Evolutionary conservation across 1,140 invertebrate species (phyloP).

Genomic region (Ostrea edulis): DNA sequence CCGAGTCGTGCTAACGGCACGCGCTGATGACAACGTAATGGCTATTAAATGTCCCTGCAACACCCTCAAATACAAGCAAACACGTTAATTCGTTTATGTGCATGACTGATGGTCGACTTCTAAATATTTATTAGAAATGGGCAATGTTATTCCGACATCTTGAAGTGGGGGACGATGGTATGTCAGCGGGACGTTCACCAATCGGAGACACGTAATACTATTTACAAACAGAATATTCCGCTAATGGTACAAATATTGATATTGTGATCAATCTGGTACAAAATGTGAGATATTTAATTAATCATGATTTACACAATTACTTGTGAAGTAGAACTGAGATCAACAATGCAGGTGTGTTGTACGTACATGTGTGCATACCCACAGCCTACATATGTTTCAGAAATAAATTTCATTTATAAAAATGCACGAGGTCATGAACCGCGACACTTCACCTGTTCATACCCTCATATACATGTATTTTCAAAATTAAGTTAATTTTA

Average conservation of each 20-base stretch:
- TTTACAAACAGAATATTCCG: neutral
- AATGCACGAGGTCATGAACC: no score
- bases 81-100: slow-evolving; percentile 34
- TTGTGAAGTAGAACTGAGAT: no score
- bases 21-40: neutral
- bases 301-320: no score
- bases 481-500: no score
- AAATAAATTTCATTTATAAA: no score
- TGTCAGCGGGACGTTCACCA: neutral
- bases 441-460: no score
- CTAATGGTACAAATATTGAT: neutral
- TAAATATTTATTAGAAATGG: slow-evolving; percentile 12
- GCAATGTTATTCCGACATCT: neutral
- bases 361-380: no score
- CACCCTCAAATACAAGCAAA: neutral
- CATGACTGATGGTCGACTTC: neutral
- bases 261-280: neutral
- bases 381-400: no score
- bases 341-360: no score
- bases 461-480: no score
- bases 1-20: neutral
- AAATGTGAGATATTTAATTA: neutral
- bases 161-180: neutral
- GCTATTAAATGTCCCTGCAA: slow-evolving; percentile 2
- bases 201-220: neutral